Base-by-base conservation (phyloP, 30 jellyfish, hydroid and myxozoan species). In the Aurelia sp. region DNA sequence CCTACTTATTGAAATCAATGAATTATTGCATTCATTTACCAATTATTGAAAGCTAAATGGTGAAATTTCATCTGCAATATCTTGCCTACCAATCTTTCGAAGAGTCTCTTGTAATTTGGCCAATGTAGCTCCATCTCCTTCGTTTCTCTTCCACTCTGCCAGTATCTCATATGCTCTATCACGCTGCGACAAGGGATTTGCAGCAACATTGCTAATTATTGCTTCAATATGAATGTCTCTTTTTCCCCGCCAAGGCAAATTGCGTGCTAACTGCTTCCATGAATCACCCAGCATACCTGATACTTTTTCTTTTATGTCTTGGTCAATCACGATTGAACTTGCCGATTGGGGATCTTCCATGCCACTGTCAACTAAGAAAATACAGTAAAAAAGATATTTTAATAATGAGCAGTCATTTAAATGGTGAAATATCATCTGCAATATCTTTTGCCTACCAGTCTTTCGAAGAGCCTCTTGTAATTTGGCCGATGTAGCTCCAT, bases 151-250 rank as follows among this genome's bases (percentile, higher is more conserved):
- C 81, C 81, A 69, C 9, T 24, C 21, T 27, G 19, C 16, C 5
- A 69, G 62, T 38, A 69, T 69, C 62, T 69, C 66, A 69, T 69
- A 69, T 9, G 81, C 81, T 21, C 41, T 41, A 38, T 69, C 81
- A 5, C 19, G 63, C 31, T 69, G 81, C 4, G n/a, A 11, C 31
- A 8, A 0, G 63, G 11, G 31, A 17, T 69, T 66, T 5, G 21
- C 27, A 17, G 8, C 13, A 27, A 69, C 38, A 21, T 69, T 69
- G 30, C 19, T 50, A 0, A 69, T 69, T 0, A 22, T 27, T 24
- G 81, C 81, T 31, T 31, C 81, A 17, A 69, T 58, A 50, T n/a
- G n/a, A n/a, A n/a, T n/a, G n/a, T 38, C 62, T 21, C 20, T 27
- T 5, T 13, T 6, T 0, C 19, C 61, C 8, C 20, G 35, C 61